Base-by-base conservation (phyloP, 1,140 invertebrate genomes). In the Polypedilum vanderplanki region DNA sequence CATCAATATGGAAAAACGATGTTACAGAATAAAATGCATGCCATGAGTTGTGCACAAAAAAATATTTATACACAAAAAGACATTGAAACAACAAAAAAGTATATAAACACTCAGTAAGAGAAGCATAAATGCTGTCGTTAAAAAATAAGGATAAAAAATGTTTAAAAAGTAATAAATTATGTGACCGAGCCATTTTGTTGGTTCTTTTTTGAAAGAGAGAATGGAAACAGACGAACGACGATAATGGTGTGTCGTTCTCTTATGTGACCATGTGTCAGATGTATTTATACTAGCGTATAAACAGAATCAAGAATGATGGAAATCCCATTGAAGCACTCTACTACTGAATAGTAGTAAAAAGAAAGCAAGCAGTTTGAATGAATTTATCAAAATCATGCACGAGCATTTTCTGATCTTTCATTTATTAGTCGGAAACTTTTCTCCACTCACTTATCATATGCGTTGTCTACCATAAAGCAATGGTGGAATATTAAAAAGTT, bases 111-210 rank as follows among this genome's bases (percentile, higher is more conserved):
- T 33, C 24, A 33, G 24, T 33, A n/a, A 57, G 46, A 57, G 46
- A 57, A 33, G 24, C 5, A 33, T 8, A 57, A 67, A 22, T 70
- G n/a, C n/a, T n/a, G 65, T 9, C 65, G 65, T 70, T 70, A 18
- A 18, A 57, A 12, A 12, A 57, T n/a, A 12, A 57, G 4, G n/a
- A 57, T 8, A 70, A 70, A 20, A 70, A 70, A 18, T 70, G 65
- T 70, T 70, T 70, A 70, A 70, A 70, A 70, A 20, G 65, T 70
- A 70, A 70, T 70, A 70, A 70, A 70, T 70, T 70, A 70, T 70
- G 65, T 70, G 65, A 18, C 65, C 65, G 9, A 22, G 9, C n/a
- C 17, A 20, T 33, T 33, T 33, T 33, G 5, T 5, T 33, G 24
- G 24, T 1, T 33, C 5, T 3, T 33, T 33, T 33, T n/a, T n/a